Base-by-base conservation (phyloP, 2,797 vertebrate species). In the Anguilla anguilla region DNA sequence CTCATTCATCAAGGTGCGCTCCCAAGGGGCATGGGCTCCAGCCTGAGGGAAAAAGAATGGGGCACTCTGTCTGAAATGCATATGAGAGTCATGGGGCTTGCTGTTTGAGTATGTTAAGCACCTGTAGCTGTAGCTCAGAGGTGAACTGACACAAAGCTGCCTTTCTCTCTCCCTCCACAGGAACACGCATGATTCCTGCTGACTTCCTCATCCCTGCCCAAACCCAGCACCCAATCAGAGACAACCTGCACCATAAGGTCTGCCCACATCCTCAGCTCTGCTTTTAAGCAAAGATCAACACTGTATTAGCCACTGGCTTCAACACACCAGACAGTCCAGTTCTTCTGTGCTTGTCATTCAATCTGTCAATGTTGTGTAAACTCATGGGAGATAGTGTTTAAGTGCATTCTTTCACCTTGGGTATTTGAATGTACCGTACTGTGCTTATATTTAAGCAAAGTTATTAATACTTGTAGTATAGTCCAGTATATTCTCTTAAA, bases 201-300 rank as follows among this genome's bases (percentile, higher is more conserved):
- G 98, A 99, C 89, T 99, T 99, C 92, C 94, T 99, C 89, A 98
- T 99, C 90, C 98, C 98, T 0, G 98, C 96, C 88, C 98, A 99
- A 95, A 95, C 96, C 5, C 98, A 99, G 91, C 94, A 99, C 89
- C 98, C 98, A 2, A 94, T 99, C 95, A 96, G 98, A 92, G 96
- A 98, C 9, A 97, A 95, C 83, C 95, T 99, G 89, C 98, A 99
- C 93, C 98, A 99, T 93, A 99, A 98, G 97, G 98, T 98, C 95
- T 11, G 17, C 25, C 11, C 4, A 64, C 49, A 84, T 1, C 43
- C 79, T 51, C 79, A 49, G 17, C 39, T 39, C 5, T 22, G 39
- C 74, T 17, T 43, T 79, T 79, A 79, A 39, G 13, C 5, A 5
- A 19, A 43, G 6, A 43, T 79, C 74, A 77, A 77, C 72, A 77